phyloP scores from a whole-genome alignment of 2,113 vertebrate species.

The Acinonyx jubatus region DNA sequence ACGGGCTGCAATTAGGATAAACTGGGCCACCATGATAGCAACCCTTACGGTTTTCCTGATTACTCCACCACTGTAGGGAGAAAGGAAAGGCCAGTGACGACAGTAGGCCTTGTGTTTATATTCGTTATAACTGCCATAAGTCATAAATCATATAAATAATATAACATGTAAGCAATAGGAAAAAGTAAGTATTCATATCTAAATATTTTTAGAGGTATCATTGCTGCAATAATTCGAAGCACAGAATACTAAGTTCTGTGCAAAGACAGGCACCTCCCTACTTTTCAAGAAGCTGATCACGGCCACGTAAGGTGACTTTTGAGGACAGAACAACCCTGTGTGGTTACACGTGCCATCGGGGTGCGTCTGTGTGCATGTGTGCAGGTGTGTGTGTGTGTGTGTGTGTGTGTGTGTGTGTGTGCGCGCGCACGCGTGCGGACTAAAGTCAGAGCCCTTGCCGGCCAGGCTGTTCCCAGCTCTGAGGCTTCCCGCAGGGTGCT shows the following conservation, averaged over 20 bases:
- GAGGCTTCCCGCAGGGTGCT: accelerated
- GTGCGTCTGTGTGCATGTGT: neutral
- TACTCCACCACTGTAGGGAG: accelerated
- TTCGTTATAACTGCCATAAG: neutral
- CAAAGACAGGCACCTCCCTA: neutral
- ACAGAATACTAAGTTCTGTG: neutral
- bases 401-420: no score
- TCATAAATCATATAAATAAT: neutral
- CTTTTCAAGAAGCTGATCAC: neutral
- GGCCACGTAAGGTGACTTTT: neutral
- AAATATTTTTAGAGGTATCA: neutral
- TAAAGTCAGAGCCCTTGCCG: no score
- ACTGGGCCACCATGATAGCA: accelerated
- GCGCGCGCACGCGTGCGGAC: no score
- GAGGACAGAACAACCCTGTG: no score
- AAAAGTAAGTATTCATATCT: neutral
- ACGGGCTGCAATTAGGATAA: accelerated
- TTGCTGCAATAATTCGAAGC: neutral
- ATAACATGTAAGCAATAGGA: neutral
- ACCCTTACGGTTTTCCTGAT: neutral
- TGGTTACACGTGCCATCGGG: neutral
- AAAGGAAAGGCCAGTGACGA: neutral
- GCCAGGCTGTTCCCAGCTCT: no score
- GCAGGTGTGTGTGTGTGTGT: no score
- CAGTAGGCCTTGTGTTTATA: neutral